Evolutionary conservation across 2,113 vertebrate genomes (phyloP).

Genomic region (Isichthys henryi): DNA sequence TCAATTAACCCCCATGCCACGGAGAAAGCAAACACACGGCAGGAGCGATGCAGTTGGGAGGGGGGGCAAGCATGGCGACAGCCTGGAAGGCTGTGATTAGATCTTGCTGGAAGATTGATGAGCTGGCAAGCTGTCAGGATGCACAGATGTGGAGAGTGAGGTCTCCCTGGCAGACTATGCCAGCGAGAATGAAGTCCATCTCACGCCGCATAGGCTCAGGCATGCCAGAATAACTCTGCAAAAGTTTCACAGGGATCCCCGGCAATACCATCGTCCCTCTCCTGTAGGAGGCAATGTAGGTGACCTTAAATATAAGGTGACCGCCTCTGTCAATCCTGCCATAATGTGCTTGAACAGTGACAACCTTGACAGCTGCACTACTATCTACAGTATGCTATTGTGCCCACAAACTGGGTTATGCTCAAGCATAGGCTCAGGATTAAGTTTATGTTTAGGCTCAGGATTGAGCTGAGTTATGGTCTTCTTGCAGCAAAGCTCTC

Average conservation of each 20-base stretch:
- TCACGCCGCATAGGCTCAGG: not conserved
- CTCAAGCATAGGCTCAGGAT: not conserved
- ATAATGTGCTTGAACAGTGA: not conserved
- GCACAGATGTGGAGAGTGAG: constrained; percentile 6
- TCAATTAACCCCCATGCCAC: constrained; percentile 15
- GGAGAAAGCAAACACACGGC: constrained; percentile 6
- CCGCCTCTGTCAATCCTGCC: not conserved
- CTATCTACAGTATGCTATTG: not conserved
- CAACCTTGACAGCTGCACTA: not conserved
- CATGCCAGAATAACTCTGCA: not conserved
- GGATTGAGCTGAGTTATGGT: not conserved
- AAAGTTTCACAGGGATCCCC: not conserved
- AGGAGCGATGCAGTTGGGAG: not conserved
- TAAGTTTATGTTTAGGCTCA: not conserved
- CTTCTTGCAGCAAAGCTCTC: not conserved
- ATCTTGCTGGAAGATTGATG: not conserved
- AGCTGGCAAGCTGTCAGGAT: not conserved
- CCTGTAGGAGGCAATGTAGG: not conserved
- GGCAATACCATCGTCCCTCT: not conserved
- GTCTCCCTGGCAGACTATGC: not conserved
- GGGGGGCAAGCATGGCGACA: too few relatives aligned
- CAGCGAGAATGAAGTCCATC: not conserved
- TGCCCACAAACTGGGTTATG: not conserved
- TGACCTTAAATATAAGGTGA: not conserved
- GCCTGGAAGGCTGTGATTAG: constrained; percentile 6